These are phyloP conservation scores for Falco biarmicus DNA, from an alignment of 2,797 vertebrate genomes.

Conservation along the genomic window DNA sequence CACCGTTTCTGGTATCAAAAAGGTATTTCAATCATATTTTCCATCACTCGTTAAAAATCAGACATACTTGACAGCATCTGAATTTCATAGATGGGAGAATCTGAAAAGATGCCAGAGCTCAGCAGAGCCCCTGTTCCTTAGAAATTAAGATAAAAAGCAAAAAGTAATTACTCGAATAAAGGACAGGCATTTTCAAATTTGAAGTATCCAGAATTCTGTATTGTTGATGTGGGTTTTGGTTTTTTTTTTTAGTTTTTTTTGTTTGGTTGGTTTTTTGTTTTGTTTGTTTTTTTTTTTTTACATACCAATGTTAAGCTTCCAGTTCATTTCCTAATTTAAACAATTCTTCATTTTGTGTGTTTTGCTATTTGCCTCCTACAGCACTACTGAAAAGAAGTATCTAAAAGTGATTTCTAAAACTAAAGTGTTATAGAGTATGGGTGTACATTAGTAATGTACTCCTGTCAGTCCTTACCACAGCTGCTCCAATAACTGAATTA, in stretches of 20 bases:
- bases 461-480: conserved; percentile 78
- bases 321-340: not conserved
- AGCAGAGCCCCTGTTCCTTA: not conserved
- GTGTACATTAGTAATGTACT: not conserved
- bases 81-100: not conserved
- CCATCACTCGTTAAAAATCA: not conserved
- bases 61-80: not conserved
- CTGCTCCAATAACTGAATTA: conserved; percentile 82
- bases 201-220: not conserved
- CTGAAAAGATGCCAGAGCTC: not conserved
- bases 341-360: not conserved
- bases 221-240: too few species aligned
- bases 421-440: not conserved
- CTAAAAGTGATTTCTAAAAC: not conserved
- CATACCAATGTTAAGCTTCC: not conserved
- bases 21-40: not conserved
- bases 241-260: too few species aligned
- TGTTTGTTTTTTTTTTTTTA: not conserved
- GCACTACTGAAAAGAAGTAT: not conserved
- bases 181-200: not conserved
- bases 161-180: not conserved
- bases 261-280: too few species aligned
- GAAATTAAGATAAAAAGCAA: not conserved
- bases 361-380: not conserved
- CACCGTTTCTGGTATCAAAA: not conserved